Percentiles rank a stretch among this genome's conserved stretches.
These are phyloP conservation scores for Mythimna ferrago DNA, from an alignment of 2,888 invertebrate species.

Conservation along the genomic window DNA sequence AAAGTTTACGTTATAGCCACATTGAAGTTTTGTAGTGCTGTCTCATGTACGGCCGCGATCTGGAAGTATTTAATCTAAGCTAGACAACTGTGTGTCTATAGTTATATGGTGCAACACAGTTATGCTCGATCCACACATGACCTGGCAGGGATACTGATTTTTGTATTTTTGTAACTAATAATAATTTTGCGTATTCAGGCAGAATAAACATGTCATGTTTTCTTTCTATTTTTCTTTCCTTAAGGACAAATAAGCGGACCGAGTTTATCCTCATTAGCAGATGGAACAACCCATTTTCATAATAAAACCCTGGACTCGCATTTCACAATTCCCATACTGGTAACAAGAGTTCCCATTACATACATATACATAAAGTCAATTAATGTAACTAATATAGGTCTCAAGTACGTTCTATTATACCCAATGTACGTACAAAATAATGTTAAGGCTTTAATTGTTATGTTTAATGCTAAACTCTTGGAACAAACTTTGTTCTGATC, in stretches of 20 bases:
- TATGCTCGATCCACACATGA: no score
- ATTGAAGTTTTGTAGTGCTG: no score
- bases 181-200: no score
- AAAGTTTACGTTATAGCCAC: no score
- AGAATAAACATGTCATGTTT: no score
- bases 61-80: no score
- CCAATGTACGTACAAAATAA: slow-evolving; percentile 5
- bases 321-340: not conserved
- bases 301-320: not conserved
- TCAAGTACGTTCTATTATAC: slow-evolving; percentile 12
- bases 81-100: no score
- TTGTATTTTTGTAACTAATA: no score
- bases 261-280: not conserved
- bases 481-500: slow-evolving; percentile 3
- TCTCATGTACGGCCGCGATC: no score
- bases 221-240: not conserved
- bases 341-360: not conserved
- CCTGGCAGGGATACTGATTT: no score
- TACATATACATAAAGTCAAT: not conserved
- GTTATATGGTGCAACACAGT: no score
- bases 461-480: slow-evolving; percentile 21
- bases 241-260: not conserved
- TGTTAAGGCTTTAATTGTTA: slow-evolving; percentile 26
- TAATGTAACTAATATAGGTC: slow-evolving; percentile 2
- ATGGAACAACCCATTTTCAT: not conserved